phyloP scores from a whole-genome alignment of 2,113 vertebrate genomes.

The Hemichromis elongatus region DNA sequence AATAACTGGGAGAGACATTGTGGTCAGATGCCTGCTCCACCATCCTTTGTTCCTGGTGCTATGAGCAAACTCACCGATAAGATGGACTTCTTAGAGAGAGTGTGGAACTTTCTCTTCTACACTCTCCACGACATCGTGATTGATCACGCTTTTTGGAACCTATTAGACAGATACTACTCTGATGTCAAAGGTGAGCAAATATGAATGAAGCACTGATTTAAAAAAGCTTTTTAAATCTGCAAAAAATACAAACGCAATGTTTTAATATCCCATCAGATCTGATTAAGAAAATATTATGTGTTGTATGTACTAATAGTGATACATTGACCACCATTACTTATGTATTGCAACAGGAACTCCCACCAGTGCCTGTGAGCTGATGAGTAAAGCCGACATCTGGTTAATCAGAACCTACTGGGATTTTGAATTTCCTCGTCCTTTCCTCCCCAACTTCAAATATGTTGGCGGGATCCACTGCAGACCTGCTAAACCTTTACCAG shows the following conservation, averaged over 20 bases:
- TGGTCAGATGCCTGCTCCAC: too few species aligned
- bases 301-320: not conserved
- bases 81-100: constrained; percentile 70
- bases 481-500: not conserved
- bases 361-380: not conserved
- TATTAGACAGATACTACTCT: constrained; percentile 62
- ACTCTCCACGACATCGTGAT: constrained; percentile 51
- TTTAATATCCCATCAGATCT: rapidly evolving
- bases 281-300: rapidly evolving
- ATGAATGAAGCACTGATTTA: not conserved
- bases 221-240: rapidly evolving
- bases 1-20: too few species aligned
- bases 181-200: constrained; percentile 61
- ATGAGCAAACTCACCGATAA: too few species aligned
- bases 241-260: rapidly evolving
- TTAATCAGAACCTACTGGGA: not conserved
- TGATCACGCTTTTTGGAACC: not conserved
- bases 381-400: not conserved
- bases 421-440: not conserved
- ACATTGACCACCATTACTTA: rapidly evolving
- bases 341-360: not conserved
- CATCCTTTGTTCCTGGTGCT: too few species aligned
- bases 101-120: constrained; percentile 60
- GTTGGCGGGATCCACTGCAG: too few species aligned
- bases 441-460: not conserved